A percentile compares a stretch with the other conserved stretches of the same genome.
phyloP scores from a whole-genome alignment of 1,140 invertebrate species.

The Drosophila guanche region DNA sequence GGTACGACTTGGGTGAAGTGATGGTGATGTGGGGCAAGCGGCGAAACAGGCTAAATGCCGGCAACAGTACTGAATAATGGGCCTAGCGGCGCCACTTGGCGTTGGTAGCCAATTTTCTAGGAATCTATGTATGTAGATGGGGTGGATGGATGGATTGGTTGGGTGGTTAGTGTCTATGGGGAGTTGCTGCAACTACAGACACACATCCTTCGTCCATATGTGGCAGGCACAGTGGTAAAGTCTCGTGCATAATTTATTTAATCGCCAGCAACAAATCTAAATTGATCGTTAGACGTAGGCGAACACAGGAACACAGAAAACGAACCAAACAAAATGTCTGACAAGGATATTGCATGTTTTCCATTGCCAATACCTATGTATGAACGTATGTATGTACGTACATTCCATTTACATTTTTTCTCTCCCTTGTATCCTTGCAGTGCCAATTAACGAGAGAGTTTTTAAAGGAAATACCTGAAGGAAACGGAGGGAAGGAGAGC shows the following conservation, averaged over 20 bases:
- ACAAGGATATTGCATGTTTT: conserved; percentile 64
- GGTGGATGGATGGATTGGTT: conserved; percentile 1
- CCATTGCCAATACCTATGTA: background rate
- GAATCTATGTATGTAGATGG: conserved; percentile 38
- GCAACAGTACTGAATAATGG: conserved; percentile 57
- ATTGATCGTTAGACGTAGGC: conserved; percentile 75
- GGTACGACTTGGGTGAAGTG: conserved; percentile 2
- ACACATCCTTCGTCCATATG: background rate
- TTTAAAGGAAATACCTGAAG: conserved; percentile 5
- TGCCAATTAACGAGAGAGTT: conserved; percentile 61
- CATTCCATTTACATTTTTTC: conserved; percentile 14
- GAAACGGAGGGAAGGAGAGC: too few relatives aligned
- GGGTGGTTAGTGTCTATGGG: conserved; percentile 9
- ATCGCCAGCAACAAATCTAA: conserved; percentile 80
- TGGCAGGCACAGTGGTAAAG: conserved; percentile 6
- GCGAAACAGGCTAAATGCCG: conserved; percentile 54
- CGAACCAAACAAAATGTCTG: conserved; percentile 45
- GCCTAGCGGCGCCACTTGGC: conserved; percentile 52
- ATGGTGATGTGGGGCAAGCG: conserved; percentile 10
- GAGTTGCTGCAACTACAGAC: conserved; percentile 12
- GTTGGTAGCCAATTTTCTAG: conserved; percentile 54
- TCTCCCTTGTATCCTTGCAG: conserved; percentile 48
- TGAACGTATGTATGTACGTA: conserved; percentile 3
- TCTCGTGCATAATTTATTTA: conserved; percentile 81
- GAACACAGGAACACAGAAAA: conserved; percentile 13